Evolutionary conservation across 92 coral and sea anemone species (phyloP).

Genomic region (Zoanthus gigantus): DNA sequence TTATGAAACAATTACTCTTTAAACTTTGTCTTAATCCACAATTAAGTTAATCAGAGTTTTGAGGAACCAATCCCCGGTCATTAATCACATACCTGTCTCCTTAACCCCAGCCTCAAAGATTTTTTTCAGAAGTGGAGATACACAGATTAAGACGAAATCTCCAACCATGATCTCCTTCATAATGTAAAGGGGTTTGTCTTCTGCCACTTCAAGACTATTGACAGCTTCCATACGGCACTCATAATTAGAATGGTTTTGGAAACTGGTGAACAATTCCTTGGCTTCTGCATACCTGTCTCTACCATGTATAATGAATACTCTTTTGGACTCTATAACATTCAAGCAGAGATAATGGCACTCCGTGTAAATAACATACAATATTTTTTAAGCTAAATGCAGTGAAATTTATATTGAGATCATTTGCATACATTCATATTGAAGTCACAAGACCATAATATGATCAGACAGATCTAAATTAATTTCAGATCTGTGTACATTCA

Average conservation of each 20-base stretch:
- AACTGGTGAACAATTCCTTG: constrained; percentile 7
- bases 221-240: constrained; percentile 43
- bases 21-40: no score
- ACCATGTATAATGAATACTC: constrained; percentile 37
- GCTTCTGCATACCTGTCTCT: constrained; percentile 21
- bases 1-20: no score
- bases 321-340: constrained; percentile 19
- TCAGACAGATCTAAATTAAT: not conserved
- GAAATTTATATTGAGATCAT: no score
- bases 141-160: constrained; percentile 77
- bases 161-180: constrained; percentile 62
- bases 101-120: constrained; percentile 65
- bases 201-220: constrained; percentile 64
- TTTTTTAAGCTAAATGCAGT: no score
- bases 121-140: constrained; percentile 68
- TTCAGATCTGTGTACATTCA: not conserved
- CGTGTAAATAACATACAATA: no score
- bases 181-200: constrained; percentile 68
- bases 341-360: not conserved
- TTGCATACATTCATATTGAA: no score
- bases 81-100: constrained; percentile 31
- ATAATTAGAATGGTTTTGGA: not conserved
- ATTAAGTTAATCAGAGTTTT: no score
- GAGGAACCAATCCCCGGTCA: no score
- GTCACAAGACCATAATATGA: not conserved